phyloP scores from a whole-genome alignment of 2,888 invertebrate genomes.

The Branchipolynoe longqiensis region DNA sequence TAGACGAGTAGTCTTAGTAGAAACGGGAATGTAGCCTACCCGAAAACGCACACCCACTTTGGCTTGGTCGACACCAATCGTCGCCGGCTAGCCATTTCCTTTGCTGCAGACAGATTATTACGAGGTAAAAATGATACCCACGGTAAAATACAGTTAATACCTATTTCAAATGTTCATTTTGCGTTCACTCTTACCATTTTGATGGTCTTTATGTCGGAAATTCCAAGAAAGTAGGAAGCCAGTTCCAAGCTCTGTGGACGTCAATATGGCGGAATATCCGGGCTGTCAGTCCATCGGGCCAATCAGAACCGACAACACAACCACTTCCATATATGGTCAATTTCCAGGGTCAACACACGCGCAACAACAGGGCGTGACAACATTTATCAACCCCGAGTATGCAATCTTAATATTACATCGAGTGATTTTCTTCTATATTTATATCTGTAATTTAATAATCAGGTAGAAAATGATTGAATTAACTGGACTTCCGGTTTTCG shows the following conservation, averaged over 20 bases:
- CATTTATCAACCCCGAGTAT: neutral
- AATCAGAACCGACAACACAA: slow-evolving; percentile 17
- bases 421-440: neutral
- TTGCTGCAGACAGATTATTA: slow-evolving; percentile 7
- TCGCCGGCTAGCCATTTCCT: neutral
- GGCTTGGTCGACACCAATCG: neutral
- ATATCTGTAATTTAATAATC: neutral
- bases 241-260: neutral
- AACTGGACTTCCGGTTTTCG: slow-evolving; percentile 17
- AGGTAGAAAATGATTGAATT: neutral
- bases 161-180: too few relatives aligned
- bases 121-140: neutral
- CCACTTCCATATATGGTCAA: slow-evolving; percentile 58
- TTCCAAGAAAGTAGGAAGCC: slow-evolving; percentile 15
- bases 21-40: too few relatives aligned
- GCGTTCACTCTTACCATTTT: slow-evolving; percentile 26
- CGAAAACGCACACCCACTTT: slow-evolving; percentile 40
- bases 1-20: too few relatives aligned
- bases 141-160: neutral
- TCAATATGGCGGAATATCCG: slow-evolving; percentile 61
- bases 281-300: slow-evolving; percentile 20
- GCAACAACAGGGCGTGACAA: neutral
- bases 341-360: neutral
- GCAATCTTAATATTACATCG: neutral
- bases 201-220: neutral